phyloP scores from a whole-genome alignment of 2,888 invertebrate species.

The Euzophera pinguis region DNA sequence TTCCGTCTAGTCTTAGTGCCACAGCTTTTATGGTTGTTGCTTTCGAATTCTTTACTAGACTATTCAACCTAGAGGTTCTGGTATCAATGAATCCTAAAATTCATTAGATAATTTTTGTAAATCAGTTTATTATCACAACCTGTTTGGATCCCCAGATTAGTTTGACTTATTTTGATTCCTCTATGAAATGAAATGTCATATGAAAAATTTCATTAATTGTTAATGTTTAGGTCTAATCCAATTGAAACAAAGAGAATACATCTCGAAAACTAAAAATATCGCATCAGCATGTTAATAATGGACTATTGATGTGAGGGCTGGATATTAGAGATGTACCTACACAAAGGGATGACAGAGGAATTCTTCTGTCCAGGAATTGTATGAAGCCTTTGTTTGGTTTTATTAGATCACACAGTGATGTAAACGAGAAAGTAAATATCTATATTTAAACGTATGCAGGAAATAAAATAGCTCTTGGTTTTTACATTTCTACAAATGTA shows the following conservation, averaged over 20 bases:
- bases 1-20: too few relatives aligned
- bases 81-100: too few relatives aligned
- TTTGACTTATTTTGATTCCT: too few relatives aligned
- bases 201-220: not conserved
- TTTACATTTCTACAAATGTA: too few relatives aligned
- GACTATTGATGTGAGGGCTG: conserved; percentile 36
- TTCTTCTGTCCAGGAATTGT: conserved; percentile 12
- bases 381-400: not conserved
- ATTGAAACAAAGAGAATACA: not conserved
- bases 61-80: too few relatives aligned
- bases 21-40: too few relatives aligned
- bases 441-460: not conserved
- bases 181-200: too few relatives aligned
- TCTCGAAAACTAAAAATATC: conserved; percentile 39
- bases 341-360: conserved; percentile 23
- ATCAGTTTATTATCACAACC: too few relatives aligned
- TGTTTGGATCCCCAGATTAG: too few relatives aligned
- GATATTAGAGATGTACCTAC: conserved; percentile 25
- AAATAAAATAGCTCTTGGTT: too few relatives aligned
- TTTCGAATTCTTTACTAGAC: too few relatives aligned
- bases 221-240: not conserved
- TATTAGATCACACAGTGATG: not conserved
- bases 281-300: conserved; percentile 46
- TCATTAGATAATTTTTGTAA: too few relatives aligned
- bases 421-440: not conserved